Conservation (phyloP, 2,888 invertebrate genomes). For the Cosmorhoe ocellata region DNA sequence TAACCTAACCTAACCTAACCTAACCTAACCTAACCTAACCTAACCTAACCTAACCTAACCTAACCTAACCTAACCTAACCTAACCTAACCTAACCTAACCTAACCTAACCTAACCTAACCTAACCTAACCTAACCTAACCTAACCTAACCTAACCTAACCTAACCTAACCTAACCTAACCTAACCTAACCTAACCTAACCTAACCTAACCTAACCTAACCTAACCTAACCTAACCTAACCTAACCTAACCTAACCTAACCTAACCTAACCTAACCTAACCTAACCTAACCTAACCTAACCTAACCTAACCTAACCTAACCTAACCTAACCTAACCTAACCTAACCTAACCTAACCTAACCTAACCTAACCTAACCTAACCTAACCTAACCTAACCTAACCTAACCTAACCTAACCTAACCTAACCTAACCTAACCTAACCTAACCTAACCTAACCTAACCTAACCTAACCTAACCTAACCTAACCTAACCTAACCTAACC, state of each 20-base stretch:
- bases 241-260: constrained; percentile 34
- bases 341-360: constrained; percentile 24
- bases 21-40: constrained; percentile 27
- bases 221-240: constrained; percentile 31
- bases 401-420: constrained; percentile 21
- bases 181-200: constrained; percentile 20
- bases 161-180: constrained; percentile 16
- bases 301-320: constrained; percentile 22
- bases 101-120: constrained; percentile 23
- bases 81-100: constrained; percentile 24
- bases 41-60: constrained; percentile 27
- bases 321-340: constrained; percentile 18
- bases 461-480: constrained; percentile 21
- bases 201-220: constrained; percentile 27
- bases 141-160: constrained; percentile 22
- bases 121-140: constrained; percentile 23
- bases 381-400: constrained; percentile 18
- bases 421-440: constrained; percentile 13
- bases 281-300: constrained; percentile 31
- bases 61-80: constrained; percentile 24
- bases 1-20: constrained; percentile 24
- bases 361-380: constrained; percentile 20
- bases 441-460: constrained; percentile 18
- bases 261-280: constrained; percentile 34
- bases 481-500: constrained; percentile 19